Evolutionary conservation across 2,797 vertebrate genomes (phyloP).

Genomic region (Meda fulgida): DNA sequence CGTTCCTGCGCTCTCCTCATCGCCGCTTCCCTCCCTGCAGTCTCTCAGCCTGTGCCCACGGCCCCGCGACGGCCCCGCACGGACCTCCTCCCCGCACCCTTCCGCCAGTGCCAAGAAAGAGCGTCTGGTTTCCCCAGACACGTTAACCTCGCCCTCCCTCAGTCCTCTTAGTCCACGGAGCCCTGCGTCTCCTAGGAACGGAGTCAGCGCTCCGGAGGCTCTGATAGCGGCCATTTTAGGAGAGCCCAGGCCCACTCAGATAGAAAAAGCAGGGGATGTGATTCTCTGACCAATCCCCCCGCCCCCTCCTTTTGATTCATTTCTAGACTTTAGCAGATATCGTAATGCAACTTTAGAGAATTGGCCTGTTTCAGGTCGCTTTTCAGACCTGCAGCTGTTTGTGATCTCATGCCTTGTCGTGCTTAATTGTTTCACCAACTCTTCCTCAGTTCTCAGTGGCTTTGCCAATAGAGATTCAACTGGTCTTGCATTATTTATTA

Average conservation of each 20-base stretch:
- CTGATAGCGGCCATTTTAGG: conserved; percentile 80
- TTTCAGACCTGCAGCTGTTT: conserved; percentile 17
- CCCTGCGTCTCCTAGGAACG: conserved; percentile 71
- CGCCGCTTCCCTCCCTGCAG: conserved; percentile 80
- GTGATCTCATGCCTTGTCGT: conserved; percentile 19
- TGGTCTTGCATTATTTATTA: conserved; percentile 12
- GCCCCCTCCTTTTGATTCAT: neutral
- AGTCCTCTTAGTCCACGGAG: conserved; percentile 71
- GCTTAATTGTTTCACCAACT: conserved; percentile 12
- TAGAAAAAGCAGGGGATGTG: conserved; percentile 64
- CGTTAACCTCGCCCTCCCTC: conserved; percentile 65
- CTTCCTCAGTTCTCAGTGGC: neutral
- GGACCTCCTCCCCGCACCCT: conserved; percentile 83
- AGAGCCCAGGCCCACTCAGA: conserved; percentile 74
- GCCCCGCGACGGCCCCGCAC: conserved; percentile 77
- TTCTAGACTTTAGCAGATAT: conserved; percentile 37
- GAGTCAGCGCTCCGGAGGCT: conserved; percentile 78
- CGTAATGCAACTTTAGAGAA: conserved; percentile 2
- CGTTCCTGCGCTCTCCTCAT: conserved; percentile 77
- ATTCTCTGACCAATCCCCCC: conserved; percentile 49
- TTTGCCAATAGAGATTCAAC: conserved; percentile 4
- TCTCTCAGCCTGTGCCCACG: conserved; percentile 84
- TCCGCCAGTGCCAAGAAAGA: conserved; percentile 69
- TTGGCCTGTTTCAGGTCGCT: neutral
- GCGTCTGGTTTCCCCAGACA: conserved; percentile 76